Evolutionary conservation across 2,888 invertebrate genomes (phyloP), one percentile per base, ranked within the genome.

Genomic region (Sesia apiformis): DNA sequence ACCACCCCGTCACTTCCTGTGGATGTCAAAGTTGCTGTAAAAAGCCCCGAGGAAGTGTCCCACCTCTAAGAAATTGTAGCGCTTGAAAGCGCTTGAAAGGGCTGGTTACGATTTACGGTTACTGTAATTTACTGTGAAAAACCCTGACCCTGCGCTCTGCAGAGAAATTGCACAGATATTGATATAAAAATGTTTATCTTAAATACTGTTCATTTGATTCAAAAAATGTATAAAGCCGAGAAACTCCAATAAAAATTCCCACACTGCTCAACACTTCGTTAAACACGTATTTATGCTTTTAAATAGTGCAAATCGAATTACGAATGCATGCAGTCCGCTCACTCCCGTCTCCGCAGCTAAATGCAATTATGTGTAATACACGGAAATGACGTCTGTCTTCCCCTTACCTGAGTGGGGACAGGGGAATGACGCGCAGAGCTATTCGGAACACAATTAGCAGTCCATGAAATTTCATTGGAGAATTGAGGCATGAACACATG

Each of bases 311-410:
- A 79, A 81, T 64, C 70, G 75, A 76, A 75, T 81, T 76, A 78
- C 66, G 70, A 62, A 72, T 68, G 56, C 56, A 56, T 53, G 72
- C 72, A 70, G 66, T 65, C 65, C 61, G 64, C 65, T 65, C 39
- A 38, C 39, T 38, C 65, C 60, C 66, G 66, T 66, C 66, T 65
- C 66, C 71, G 64, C 71, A 71, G 74, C 72, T 72, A 72, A 80
- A 81, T 68, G 70, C 72, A 81, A 81, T 82, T 81, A 81, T 73
- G 71, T 63, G 70, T 70, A 75, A 76, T 77, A 70, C 67, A 60
- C 59, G 61, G 63, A 65, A 69, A 68, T 73, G 74, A 76, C 69
- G 69, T 60, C 70, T 73, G 74, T 72, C 72, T 72, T 70, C 64
- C 58, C 57, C 56, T 60, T 58, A 52, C 40, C 51, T 54, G 23